Base-by-base conservation (phyloP, 2,113 vertebrate genomes). In the Nerophis lumbriciformis region DNA sequence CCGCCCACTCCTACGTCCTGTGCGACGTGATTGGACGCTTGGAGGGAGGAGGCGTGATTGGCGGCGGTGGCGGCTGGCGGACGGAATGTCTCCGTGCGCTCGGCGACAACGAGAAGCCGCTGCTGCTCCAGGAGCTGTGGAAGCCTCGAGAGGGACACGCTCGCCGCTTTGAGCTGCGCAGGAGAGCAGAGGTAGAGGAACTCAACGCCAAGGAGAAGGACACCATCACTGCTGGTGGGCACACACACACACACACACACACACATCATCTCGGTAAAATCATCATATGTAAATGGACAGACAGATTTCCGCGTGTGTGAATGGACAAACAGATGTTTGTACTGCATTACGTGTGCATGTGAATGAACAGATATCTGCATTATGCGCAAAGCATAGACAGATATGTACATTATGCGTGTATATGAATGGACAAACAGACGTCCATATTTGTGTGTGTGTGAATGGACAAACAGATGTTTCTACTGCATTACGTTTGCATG, bases 91-190 rank as follows among this genome's bases (percentile, higher is more conserved):
- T 98, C 64, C 89, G 95, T 39, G 93, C 95, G 0, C 82, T 98
- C 15, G 92, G 92, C 0, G 94, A 94, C 86, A 91, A 94, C 0
- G 96, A 98, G 79, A 96, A 96, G 79, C 96, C 96, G 0, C 90
- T 98, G 60, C 80, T 97, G 79, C 92, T 97, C 65, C 96, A 98
- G 71, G 94, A 95, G 45, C 85, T 98, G 3, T 98, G 96, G 96
- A 98, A 96, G 66, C 95, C 96, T 36, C 82, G 92, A 50, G 95
- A 98, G 52, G 96, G 96, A 21, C 91, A 94, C n/a, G 93, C 93
- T 0, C 89, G 96, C 47, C 88, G 96, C 45, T 93, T 98, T 65
- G 95, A 98, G 83, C 91, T 98, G 64, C 90, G 94, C 53, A 89
- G 86, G 80, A 88, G 90, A 63, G 91, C 91, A 0, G 95, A 97